A percentile compares a stretch with the other conserved stretches of the same genome.
These are phyloP conservation scores for Orthonevra nobilis DNA, from an alignment of 2,888 invertebrate species.

Conservation along the genomic window DNA sequence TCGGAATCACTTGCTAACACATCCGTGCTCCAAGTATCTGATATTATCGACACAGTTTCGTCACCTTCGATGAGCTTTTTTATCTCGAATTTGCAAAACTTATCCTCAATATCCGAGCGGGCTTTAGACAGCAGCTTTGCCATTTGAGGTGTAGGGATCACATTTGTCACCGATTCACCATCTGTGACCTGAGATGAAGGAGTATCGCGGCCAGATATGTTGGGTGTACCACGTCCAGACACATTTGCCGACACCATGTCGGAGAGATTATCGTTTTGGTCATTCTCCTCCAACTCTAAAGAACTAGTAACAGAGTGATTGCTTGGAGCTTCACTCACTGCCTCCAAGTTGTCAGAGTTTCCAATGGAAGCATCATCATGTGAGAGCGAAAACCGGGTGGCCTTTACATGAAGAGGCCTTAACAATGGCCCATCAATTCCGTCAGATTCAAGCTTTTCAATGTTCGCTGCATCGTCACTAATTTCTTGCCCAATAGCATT, in stretches of 20 bases:
- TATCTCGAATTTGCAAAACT: slow-evolving; percentile 99
- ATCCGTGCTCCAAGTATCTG: slow-evolving; percentile 99
- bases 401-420: slow-evolving; percentile 81
- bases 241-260: slow-evolving; percentile 99
- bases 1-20: slow-evolving; percentile 98
- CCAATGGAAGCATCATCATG: slow-evolving; percentile 96
- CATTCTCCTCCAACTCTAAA: slow-evolving; percentile 92
- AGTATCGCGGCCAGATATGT: slow-evolving; percentile 97
- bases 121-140: slow-evolving; percentile 88
- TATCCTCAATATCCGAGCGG: slow-evolving; percentile 97
- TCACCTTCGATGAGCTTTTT: slow-evolving; percentile 90
- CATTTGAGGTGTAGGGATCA: slow-evolving; percentile 81
- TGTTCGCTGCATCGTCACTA: slow-evolving; percentile 74
- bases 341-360: slow-evolving; percentile 96
- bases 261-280: slow-evolving; percentile 94
- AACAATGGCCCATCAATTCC: slow-evolving; percentile 78
- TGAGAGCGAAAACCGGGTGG: slow-evolving; percentile 88
- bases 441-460: slow-evolving; percentile 75
- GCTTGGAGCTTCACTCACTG: slow-evolving; percentile 96
- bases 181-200: slow-evolving; percentile 96
- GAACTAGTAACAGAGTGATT: slow-evolving; percentile 97
- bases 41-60: slow-evolving; percentile 97
- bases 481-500: slow-evolving; percentile 79
- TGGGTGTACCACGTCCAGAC: slow-evolving; percentile 94
- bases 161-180: slow-evolving; percentile 84